Percentiles rank a stretch among this genome's conserved stretches.
These are phyloP conservation scores for Helostoma temminkii DNA, from an alignment of 2,797 vertebrate species.

Conservation along the genomic window DNA sequence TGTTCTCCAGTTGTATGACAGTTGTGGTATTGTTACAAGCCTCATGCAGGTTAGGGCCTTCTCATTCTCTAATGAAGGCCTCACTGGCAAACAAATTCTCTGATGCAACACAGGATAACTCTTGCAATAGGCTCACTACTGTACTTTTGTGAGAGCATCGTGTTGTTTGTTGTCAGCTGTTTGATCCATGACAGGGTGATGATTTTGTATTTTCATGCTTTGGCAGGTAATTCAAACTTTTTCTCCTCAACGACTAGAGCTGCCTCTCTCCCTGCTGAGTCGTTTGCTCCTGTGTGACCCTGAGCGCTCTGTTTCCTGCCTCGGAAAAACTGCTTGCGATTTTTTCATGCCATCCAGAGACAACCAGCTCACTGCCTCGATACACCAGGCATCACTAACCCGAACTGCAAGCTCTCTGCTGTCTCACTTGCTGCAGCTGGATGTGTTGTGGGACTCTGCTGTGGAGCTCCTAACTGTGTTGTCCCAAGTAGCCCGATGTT, in stretches of 20 bases:
- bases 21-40: constrained; percentile 81
- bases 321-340: constrained; percentile 56
- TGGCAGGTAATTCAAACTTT: constrained; percentile 87
- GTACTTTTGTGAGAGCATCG: constrained; percentile 38
- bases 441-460: constrained; percentile 74
- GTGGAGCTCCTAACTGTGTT: constrained; percentile 89
- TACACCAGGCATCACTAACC: not conserved
- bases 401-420: constrained; percentile 81
- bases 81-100: constrained; percentile 36
- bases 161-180: constrained; percentile 63
- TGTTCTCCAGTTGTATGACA: constrained; percentile 83
- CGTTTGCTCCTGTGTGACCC: constrained; percentile 87
- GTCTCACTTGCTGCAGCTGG: constrained; percentile 73
- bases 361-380: constrained; percentile 26
- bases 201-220: constrained; percentile 55
- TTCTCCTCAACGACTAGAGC: constrained; percentile 79
- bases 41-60: constrained; percentile 86
- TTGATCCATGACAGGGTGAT: constrained; percentile 62
- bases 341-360: constrained; percentile 68
- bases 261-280: constrained; percentile 90
- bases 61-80: constrained; percentile 44
- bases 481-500: constrained; percentile 80
- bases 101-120: constrained; percentile 70
- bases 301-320: constrained; percentile 43
- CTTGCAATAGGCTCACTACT: constrained; percentile 49